Evolutionary conservation across 1,140 invertebrate genomes (phyloP).

Genomic region (Drosophila erecta): DNA sequence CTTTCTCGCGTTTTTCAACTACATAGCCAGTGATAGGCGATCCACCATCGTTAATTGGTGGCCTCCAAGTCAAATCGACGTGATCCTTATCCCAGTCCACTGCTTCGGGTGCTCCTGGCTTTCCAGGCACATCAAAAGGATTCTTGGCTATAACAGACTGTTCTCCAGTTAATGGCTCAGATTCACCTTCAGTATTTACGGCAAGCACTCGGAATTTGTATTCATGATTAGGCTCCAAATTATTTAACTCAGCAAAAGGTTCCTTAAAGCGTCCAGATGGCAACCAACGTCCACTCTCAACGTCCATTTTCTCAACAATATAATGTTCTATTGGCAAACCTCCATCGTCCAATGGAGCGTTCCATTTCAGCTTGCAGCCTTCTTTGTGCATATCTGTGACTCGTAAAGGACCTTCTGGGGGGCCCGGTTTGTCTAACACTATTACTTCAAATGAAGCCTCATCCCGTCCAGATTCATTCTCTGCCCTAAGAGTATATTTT

Average conservation of each 20-base stretch:
- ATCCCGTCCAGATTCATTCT: constrained; percentile 96
- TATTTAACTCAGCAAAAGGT: constrained; percentile 93
- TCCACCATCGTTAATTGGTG: constrained; percentile 95
- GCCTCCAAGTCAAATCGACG: constrained; percentile 96
- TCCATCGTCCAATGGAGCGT: constrained; percentile 95
- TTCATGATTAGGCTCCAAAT: constrained; percentile 95
- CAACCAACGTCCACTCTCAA: constrained; percentile 93
- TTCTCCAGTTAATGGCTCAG: constrained; percentile 95
- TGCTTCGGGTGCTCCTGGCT: constrained; percentile 94
- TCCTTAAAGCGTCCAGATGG: constrained; percentile 92
- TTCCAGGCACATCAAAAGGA: constrained; percentile 97
- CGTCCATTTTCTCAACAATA: constrained; percentile 95
- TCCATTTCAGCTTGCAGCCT: constrained; percentile 97
- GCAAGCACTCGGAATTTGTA: constrained; percentile 98
- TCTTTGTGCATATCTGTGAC: constrained; percentile 96
- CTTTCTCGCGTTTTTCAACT: constrained; percentile 97
- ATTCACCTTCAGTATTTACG: constrained; percentile 97
- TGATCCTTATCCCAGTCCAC: constrained; percentile 98
- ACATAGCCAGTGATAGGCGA: constrained; percentile 97
- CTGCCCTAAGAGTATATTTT: constrained; percentile 93
- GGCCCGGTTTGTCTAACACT: constrained; percentile 94
- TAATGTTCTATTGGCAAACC: constrained; percentile 96
- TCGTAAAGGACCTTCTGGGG: constrained; percentile 96
- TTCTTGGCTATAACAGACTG: constrained; percentile 97
- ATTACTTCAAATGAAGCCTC: constrained; percentile 95